A percentile compares a stretch with the other conserved stretches of the same genome.
These are phyloP conservation scores for Poeciliopsis prolifica DNA, from an alignment of 2,113 vertebrate species.

Conservation along the genomic window DNA sequence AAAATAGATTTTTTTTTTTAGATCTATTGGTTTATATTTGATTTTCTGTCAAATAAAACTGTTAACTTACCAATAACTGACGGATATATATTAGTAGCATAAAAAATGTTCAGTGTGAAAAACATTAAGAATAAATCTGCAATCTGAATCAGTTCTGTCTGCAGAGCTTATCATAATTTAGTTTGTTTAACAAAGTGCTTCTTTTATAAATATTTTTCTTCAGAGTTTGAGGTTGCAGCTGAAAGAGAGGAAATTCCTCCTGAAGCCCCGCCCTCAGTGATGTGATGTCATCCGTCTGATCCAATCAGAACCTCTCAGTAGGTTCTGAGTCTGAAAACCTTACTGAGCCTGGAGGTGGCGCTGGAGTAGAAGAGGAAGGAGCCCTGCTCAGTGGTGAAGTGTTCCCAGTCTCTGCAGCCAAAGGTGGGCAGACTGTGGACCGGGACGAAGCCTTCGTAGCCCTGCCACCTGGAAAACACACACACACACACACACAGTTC, in stretches of 20 bases:
- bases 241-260: background rate
- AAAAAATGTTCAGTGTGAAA: no score
- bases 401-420: conserved; percentile 92
- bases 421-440: conserved; percentile 87
- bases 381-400: conserved; percentile 83
- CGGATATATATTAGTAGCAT: no score
- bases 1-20: no score
- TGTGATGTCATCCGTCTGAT: background rate
- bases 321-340: conserved; percentile 89
- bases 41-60: no score
- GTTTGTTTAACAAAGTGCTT: conserved; percentile 8
- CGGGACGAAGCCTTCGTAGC: conserved; percentile 90
- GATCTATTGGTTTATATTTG: no score
- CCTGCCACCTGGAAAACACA: conserved; percentile 89
- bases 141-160: background rate
- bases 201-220: conserved; percentile 5
- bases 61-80: no score
- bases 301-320: conserved; percentile 51
- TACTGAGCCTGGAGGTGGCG: conserved; percentile 89
- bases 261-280: background rate
- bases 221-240: background rate
- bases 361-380: conserved; percentile 93
- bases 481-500: no score
- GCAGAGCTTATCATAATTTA: background rate
- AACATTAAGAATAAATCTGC: no score